A percentile compares a stretch with the other conserved stretches of the same genome.
phyloP scores from a whole-genome alignment of 2,113 vertebrate genomes.

The Strix aluco region DNA sequence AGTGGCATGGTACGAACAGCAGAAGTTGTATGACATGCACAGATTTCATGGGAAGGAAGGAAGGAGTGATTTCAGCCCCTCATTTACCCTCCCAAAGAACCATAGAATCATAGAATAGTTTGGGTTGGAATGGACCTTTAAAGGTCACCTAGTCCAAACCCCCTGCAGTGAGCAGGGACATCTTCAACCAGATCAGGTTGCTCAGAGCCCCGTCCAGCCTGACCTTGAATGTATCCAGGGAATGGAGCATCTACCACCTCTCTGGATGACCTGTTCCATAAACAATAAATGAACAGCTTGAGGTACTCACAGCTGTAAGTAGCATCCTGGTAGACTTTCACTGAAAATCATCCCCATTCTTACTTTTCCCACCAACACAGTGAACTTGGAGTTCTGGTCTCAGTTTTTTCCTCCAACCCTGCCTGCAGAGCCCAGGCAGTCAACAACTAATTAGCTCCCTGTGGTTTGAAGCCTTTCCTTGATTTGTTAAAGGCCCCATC shows the following conservation, averaged over 20 bases:
- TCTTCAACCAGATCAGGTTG: neutral
- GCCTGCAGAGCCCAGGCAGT: neutral
- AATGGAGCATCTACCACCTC: neutral
- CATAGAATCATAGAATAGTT: too few species aligned
- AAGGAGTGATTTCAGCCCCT: too few species aligned
- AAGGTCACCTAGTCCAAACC: neutral
- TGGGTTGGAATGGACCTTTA: neutral
- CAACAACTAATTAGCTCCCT: neutral
- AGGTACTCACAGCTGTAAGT: neutral
- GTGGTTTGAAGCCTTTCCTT: neutral
- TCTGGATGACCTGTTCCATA: neutral
- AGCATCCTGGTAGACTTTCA: neutral
- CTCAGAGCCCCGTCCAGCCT: neutral
- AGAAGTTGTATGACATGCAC: neutral
- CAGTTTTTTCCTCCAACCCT: neutral
- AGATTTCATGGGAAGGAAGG: neutral
- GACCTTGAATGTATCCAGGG: too few species aligned
- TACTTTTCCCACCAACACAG: accelerated
- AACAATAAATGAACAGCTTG: neutral
- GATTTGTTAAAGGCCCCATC: neutral
- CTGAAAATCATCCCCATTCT: neutral
- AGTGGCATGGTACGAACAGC: neutral
- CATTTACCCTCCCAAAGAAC: too few species aligned
- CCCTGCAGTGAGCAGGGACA: neutral
- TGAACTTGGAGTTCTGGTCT: neutral